Conservation (phyloP, 2,113 vertebrate species). For the Oostethus manadensis region DNA sequence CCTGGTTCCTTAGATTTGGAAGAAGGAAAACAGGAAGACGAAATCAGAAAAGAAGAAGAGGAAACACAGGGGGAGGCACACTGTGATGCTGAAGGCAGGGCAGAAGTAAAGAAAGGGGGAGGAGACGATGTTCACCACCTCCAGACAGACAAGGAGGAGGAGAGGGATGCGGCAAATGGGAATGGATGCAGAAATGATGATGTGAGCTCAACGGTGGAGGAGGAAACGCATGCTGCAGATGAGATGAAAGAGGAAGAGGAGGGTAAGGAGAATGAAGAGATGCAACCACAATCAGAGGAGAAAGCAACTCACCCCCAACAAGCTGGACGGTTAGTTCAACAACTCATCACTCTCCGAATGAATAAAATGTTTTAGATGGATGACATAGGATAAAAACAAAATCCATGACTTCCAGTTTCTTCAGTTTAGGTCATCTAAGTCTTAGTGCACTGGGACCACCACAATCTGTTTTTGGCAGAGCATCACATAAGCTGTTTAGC, state of each 20-base stretch:
- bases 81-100: slow-evolving; percentile 22
- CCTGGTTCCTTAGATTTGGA: slow-evolving; percentile 12
- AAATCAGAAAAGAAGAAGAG: slow-evolving; percentile 19
- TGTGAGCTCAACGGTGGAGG: slow-evolving; percentile 23
- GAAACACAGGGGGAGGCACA: slow-evolving; percentile 15
- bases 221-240: slow-evolving; percentile 17
- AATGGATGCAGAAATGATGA: slow-evolving; percentile 24
- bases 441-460: neutral
- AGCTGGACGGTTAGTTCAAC: slow-evolving; percentile 45
- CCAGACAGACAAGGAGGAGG: slow-evolving; percentile 30
- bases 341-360: neutral
- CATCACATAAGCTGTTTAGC: slow-evolving; percentile 10
- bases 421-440: neutral
- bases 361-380: neutral
- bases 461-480: slow-evolving; percentile 4
- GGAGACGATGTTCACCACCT: slow-evolving; percentile 22
- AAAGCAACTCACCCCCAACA: slow-evolving; percentile 28
- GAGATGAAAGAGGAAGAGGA: slow-evolving; percentile 38
- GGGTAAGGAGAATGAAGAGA: slow-evolving; percentile 28
- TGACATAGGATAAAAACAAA: neutral
- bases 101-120: slow-evolving; percentile 20
- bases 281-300: slow-evolving; percentile 17
- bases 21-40: slow-evolving; percentile 21
- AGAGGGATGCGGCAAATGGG: slow-evolving; percentile 16
- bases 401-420: neutral